phyloP scores from a whole-genome alignment of 2,113 vertebrate genomes.

The Tautogolabrus adspersus region DNA sequence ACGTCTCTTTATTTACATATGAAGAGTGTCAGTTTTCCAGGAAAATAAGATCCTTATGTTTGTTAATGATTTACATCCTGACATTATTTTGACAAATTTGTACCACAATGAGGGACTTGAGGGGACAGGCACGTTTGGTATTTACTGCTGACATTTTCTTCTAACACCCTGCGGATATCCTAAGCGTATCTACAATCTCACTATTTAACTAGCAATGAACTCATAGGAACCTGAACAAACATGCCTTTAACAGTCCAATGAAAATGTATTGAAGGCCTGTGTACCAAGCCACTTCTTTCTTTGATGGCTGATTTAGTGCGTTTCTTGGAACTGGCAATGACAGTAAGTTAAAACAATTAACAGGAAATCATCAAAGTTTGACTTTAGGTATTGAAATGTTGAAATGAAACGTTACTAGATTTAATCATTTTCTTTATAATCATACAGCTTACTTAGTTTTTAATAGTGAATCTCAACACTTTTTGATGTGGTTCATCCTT shows the following conservation, averaged over 20 bases:
- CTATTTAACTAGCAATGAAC: no score
- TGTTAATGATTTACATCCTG: no score
- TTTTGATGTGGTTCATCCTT: background rate
- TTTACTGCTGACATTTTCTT: background rate
- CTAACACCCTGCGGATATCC: background rate
- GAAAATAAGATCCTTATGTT: no score
- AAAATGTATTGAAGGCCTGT: background rate
- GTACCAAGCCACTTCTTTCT: background rate
- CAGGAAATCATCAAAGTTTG: background rate
- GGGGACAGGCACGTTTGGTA: no score
- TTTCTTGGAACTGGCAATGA: background rate
- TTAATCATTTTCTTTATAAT: no score
- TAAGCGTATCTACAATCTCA: no score
- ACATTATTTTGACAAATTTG: background rate
- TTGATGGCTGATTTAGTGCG: background rate
- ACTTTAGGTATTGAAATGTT: background rate
- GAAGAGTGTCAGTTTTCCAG: no score
- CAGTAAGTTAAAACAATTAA: background rate
- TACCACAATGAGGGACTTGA: background rate
- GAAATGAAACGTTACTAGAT: background rate
- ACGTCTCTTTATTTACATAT: no score
- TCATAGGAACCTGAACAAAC: no score
- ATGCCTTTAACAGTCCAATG: background rate
- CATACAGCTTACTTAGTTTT: no score
- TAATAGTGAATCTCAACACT: background rate